Percentiles rank a stretch among this genome's conserved stretches.
phyloP scores from a whole-genome alignment of 2,113 vertebrate species.

The Strix uralensis region DNA sequence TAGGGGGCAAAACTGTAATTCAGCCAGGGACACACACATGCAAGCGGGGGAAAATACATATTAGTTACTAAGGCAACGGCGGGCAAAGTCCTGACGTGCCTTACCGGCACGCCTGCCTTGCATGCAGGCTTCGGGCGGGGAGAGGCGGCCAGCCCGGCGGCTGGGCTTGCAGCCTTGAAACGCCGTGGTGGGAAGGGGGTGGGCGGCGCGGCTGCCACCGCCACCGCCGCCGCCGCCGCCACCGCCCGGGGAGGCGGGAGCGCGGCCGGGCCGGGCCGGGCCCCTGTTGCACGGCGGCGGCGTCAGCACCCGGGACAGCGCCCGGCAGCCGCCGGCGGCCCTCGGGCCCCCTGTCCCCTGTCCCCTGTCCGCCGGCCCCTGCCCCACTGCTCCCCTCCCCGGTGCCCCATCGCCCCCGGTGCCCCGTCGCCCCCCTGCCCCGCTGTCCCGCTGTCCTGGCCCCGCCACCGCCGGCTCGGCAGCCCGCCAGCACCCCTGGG shows the following conservation, averaged over 20 bases:
- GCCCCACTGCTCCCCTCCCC: too few species aligned
- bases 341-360: too few species aligned
- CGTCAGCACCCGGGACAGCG: constrained; percentile 76
- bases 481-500: background rate
- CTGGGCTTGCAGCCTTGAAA: background rate
- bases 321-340: background rate
- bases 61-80: constrained; percentile 79
- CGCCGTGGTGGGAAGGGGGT: background rate
- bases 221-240: background rate
- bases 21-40: constrained; percentile 22
- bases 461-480: background rate
- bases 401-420: background rate
- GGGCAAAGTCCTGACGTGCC: constrained; percentile 55
- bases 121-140: constrained; percentile 4
- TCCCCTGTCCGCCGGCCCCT: background rate
- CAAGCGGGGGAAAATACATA: constrained; percentile 44
- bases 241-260: background rate
- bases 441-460: background rate
- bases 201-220: background rate
- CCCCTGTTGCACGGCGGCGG: background rate
- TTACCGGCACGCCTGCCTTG: constrained; percentile 33
- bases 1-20: background rate
- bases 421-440: background rate
- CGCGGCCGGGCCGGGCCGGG: background rate
- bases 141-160: background rate